Evolutionary conservation across 2,888 invertebrate species (phyloP).

Genomic region (Trisateles emortualis): DNA sequence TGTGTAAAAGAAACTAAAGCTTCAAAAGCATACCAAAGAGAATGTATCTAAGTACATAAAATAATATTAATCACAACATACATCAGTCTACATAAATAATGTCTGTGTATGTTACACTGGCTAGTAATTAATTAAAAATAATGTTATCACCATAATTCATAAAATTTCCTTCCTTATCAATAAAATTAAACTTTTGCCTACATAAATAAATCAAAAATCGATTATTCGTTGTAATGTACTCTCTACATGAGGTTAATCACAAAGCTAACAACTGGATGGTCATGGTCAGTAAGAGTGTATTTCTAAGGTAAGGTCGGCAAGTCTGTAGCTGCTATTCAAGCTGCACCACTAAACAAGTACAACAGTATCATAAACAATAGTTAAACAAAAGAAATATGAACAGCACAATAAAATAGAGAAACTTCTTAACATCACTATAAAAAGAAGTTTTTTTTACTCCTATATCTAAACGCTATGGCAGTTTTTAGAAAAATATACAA

Average conservation of each 20-base stretch:
- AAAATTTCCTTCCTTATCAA: slow-evolving; percentile 21
- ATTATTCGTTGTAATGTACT: slow-evolving; percentile 65
- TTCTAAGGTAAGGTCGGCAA: slow-evolving; percentile 39
- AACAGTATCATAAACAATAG: slow-evolving; percentile 53
- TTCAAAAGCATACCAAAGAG: slow-evolving; percentile 45
- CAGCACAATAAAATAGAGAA: slow-evolving; percentile 65
- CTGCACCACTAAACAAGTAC: slow-evolving; percentile 46
- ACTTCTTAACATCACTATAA: slow-evolving; percentile 60
- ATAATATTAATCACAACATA: slow-evolving; percentile 51
- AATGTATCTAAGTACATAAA: slow-evolving; percentile 49
- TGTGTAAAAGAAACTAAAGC: slow-evolving; percentile 40
- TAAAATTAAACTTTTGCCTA: slow-evolving; percentile 16
- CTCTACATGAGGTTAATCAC: slow-evolving; percentile 20
- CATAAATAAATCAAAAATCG: slow-evolving; percentile 53
- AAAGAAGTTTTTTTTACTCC: slow-evolving; percentile 61
- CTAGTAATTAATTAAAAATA: slow-evolving; percentile 51
- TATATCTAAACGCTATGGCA: slow-evolving; percentile 71
- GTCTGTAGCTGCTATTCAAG: slow-evolving; percentile 27
- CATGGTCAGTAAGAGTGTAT: slow-evolving; percentile 9
- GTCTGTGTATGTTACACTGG: slow-evolving; percentile 36
- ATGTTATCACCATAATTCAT: slow-evolving; percentile 46
- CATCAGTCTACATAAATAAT: slow-evolving; percentile 52
- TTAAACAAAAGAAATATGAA: slow-evolving; percentile 60
- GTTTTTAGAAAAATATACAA: slow-evolving; percentile 86
- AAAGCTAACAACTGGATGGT: slow-evolving; percentile 27